These are phyloP conservation scores for Gambusia yucatana DNA, from an alignment of 2,797 vertebrate species.

Conservation along the genomic window DNA sequence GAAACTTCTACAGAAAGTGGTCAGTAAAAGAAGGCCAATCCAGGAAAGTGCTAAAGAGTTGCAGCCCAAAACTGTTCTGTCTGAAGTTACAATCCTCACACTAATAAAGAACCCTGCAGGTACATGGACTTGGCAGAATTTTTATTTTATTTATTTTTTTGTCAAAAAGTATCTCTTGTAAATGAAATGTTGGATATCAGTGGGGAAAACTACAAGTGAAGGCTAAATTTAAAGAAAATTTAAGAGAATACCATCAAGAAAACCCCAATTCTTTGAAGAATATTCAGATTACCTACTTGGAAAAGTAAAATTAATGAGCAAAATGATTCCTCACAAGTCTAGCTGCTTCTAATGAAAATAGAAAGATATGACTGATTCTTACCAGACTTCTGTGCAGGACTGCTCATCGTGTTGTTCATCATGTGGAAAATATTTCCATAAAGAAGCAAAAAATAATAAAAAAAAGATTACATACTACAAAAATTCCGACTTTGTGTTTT, in stretches of 20 bases:
- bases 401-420: not conserved
- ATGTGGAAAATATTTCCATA: not conserved
- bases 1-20: not conserved
- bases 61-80: not conserved
- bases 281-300: not conserved
- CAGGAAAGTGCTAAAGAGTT: not conserved
- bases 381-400: not conserved
- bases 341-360: not conserved
- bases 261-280: not conserved
- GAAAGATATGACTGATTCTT: not conserved
- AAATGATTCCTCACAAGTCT: not conserved
- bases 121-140: not conserved
- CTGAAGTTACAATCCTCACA: not conserved
- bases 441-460: not conserved
- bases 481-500: too few relatives aligned
- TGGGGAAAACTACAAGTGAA: not conserved
- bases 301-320: not conserved
- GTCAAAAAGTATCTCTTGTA: not conserved
- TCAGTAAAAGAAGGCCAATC: not conserved
- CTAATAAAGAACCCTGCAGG: not conserved
- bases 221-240: not conserved
- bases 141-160: not conserved
- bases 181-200: not conserved
- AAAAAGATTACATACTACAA: not conserved
- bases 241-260: not conserved